Percentiles rank a stretch among this genome's conserved stretches.
Evolutionary conservation across 2,113 vertebrate species (phyloP).

Genomic region (Psettodes erumei): DNA sequence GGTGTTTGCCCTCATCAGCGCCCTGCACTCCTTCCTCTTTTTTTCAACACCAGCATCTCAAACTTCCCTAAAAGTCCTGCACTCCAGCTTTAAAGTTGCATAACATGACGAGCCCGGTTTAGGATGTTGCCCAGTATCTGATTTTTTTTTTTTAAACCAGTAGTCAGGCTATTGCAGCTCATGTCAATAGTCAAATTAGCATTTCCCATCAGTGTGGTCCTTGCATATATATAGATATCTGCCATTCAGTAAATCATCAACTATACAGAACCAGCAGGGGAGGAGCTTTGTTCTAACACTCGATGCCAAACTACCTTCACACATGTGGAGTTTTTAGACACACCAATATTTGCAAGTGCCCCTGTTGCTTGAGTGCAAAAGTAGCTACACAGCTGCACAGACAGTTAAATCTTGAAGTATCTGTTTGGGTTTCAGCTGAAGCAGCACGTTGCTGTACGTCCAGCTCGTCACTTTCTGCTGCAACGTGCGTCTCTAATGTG

Average conservation of each 20-base stretch:
- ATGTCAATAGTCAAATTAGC: no score
- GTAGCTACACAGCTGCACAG: neutral
- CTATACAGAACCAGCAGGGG: neutral
- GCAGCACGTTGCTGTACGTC: neutral
- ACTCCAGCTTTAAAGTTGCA: no score
- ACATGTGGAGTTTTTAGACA: neutral
- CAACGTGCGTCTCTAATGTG: conserved; percentile 49
- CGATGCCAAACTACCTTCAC: neutral
- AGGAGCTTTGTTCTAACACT: neutral
- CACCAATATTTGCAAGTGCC: neutral
- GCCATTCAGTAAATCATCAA: neutral
- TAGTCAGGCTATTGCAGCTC: no score
- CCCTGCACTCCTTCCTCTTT: no score
- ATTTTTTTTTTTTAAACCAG: no score
- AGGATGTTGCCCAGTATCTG: neutral
- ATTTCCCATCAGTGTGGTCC: no score
- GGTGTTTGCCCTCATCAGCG: no score
- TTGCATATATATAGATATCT: neutral
- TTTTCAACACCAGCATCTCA: no score
- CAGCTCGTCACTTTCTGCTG: conserved; percentile 6
- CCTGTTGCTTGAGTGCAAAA: neutral
- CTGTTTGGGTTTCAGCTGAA: neutral
- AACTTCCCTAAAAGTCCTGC: no score
- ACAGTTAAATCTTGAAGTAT: neutral
- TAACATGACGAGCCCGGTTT: no score